Evolutionary conservation across 2,113 vertebrate genomes (phyloP).

Genomic region (Bujurquina vittata): DNA sequence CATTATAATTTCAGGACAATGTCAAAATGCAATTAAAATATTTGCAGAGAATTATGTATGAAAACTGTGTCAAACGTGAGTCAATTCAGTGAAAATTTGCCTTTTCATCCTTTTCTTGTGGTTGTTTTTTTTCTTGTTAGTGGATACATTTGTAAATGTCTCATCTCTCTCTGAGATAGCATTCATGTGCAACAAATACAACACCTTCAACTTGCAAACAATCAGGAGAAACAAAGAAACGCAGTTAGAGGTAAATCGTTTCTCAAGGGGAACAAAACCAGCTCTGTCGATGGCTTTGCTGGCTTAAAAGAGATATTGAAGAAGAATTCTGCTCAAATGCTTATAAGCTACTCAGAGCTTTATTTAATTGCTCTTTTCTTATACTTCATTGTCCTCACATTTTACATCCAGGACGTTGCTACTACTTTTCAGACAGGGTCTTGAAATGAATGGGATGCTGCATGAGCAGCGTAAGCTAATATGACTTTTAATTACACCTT

Average conservation of each 20-base stretch:
- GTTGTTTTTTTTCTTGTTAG: neutral
- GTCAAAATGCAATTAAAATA: neutral
- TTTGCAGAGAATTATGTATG: neutral
- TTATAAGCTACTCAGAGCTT: constrained; percentile 1
- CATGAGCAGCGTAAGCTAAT: neutral
- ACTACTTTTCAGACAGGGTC: neutral
- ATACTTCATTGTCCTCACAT: constrained; percentile 8
- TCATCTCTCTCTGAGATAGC: constrained; percentile 1
- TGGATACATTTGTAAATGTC: neutral
- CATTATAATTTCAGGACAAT: neutral
- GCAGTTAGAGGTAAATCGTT: constrained; percentile 25
- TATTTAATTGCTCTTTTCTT: constrained; percentile 10
- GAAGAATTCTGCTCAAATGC: constrained; percentile 2
- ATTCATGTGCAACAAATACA: constrained; percentile 19
- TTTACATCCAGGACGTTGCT: neutral
- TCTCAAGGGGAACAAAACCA: constrained; percentile 25
- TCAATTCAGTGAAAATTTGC: neutral
- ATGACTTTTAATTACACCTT: constrained; percentile 10
- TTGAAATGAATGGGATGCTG: neutral
- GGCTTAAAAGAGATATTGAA: constrained; percentile 37
- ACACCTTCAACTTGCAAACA: constrained; percentile 15
- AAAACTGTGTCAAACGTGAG: neutral
- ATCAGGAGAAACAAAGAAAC: constrained; percentile 14
- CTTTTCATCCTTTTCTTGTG: neutral
- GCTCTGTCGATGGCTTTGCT: neutral